phyloP scores from a whole-genome alignment of 2,113 vertebrate genomes.

The Rhinolophus sinicus region DNA sequence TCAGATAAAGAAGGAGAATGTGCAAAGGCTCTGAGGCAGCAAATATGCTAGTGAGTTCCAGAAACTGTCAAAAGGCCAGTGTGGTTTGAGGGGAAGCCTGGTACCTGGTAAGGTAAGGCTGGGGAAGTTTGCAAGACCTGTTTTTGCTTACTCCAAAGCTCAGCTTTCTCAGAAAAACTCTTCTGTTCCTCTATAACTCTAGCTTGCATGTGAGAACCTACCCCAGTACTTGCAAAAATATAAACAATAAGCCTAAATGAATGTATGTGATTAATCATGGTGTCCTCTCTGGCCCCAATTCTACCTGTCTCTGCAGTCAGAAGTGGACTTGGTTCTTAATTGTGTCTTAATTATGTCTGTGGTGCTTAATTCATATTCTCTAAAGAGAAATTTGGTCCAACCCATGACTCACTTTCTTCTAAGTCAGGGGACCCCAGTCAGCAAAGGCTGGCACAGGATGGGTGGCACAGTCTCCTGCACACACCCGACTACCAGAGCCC shows the following conservation, averaged over 20 bases:
- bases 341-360: not conserved
- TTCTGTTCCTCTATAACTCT: not conserved
- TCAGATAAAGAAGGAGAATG: not conserved
- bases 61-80: not conserved
- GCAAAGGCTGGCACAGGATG: not conserved
- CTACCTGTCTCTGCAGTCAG: not conserved
- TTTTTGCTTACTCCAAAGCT: not conserved
- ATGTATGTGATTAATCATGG: not conserved
- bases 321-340: not conserved
- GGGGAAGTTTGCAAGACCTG: not conserved
- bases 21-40: not conserved
- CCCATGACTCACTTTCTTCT: not conserved
- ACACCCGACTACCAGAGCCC: not conserved
- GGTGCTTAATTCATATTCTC: not conserved
- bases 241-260: not conserved
- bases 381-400: not conserved
- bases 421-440: not conserved
- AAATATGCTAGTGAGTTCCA: not conserved
- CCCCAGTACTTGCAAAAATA: not conserved
- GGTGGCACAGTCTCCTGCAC: not conserved
- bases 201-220: not conserved
- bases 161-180: not conserved
- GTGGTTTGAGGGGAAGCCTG: not conserved
- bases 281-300: not conserved
- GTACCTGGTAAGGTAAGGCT: not conserved